These are phyloP conservation scores for Sinocyclocheilus anophthalmus DNA, from an alignment of 2,113 vertebrate species.

Conservation along the genomic window DNA sequence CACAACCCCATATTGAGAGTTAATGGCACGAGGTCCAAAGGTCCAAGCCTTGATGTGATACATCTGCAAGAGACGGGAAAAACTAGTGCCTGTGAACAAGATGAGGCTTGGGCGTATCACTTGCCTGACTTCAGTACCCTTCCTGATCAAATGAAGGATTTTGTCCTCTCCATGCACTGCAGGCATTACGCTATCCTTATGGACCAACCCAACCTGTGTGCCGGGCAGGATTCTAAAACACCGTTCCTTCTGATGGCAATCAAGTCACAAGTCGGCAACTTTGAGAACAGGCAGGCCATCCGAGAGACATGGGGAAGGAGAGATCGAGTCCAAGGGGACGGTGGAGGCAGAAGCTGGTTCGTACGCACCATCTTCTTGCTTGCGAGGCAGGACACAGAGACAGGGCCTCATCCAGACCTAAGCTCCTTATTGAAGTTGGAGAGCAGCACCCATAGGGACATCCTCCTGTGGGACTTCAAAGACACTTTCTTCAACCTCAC, in stretches of 20 bases:
- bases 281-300: constrained; percentile 81
- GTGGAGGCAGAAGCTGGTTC: constrained; percentile 50
- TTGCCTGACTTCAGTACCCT: constrained; percentile 63
- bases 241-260: constrained; percentile 76
- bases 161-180: constrained; percentile 77
- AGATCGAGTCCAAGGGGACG: constrained; percentile 63
- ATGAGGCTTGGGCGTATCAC: constrained; percentile 48
- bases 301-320: constrained; percentile 78
- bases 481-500: constrained; percentile 82
- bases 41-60: constrained; percentile 6
- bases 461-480: constrained; percentile 80
- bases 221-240: constrained; percentile 36
- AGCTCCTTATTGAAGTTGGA: constrained; percentile 72
- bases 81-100: constrained; percentile 56
- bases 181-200: constrained; percentile 72
- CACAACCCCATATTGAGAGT: constrained; percentile 73
- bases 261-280: constrained; percentile 79
- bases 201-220: constrained; percentile 71
- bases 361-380: constrained; percentile 77
- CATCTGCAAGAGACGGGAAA: constrained; percentile 23
- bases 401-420: constrained; percentile 74
- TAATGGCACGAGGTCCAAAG: constrained; percentile 54
- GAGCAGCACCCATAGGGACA: constrained; percentile 70
- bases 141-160: constrained; percentile 73
- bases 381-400: constrained; percentile 71